phyloP scores from a whole-genome alignment of 2,888 invertebrate genomes.

The Eupithecia subumbrata region DNA sequence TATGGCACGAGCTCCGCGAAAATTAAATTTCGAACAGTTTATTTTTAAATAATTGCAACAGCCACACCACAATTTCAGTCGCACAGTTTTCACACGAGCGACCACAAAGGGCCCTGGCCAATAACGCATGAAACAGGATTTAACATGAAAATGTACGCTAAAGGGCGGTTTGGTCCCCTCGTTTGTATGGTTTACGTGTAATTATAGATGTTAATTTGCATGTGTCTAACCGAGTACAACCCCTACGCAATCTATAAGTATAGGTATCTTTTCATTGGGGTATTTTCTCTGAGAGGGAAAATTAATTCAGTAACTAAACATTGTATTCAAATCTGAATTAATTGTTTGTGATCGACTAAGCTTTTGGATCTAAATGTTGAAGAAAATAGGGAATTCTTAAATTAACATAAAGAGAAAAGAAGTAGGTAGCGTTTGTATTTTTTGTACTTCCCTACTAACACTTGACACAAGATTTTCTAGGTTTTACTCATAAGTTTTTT shows the following conservation, averaged over 20 bases:
- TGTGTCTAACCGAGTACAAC: conserved; percentile 37
- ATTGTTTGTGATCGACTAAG: not conserved
- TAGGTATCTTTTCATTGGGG: conserved; percentile 2
- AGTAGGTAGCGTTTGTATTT: not conserved
- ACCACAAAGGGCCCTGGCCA: conserved; percentile 71
- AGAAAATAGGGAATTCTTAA: not conserved
- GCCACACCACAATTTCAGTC: conserved; percentile 35
- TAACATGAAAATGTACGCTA: conserved; percentile 78
- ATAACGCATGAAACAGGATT: conserved; percentile 83
- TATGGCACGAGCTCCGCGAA: not conserved
- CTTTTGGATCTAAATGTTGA: not conserved
- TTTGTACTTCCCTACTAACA: not conserved
- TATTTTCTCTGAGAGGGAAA: conserved; percentile 6
- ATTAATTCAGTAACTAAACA: not conserved
- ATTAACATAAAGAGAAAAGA: not conserved
- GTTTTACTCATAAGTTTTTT: no score
- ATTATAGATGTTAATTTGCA: conserved; percentile 78
- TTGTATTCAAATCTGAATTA: not conserved
- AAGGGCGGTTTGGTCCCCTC: conserved; percentile 67
- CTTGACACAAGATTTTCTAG: not conserved
- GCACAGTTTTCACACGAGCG: conserved; percentile 59
- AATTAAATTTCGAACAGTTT: conserved; percentile 14
- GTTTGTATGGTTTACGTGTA: conserved; percentile 62
- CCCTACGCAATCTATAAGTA: conserved; percentile 14
- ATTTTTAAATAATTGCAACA: conserved; percentile 14